Conservation (phyloP, 1,140 invertebrate genomes). For the Aphelenchoides besseyi region DNA sequence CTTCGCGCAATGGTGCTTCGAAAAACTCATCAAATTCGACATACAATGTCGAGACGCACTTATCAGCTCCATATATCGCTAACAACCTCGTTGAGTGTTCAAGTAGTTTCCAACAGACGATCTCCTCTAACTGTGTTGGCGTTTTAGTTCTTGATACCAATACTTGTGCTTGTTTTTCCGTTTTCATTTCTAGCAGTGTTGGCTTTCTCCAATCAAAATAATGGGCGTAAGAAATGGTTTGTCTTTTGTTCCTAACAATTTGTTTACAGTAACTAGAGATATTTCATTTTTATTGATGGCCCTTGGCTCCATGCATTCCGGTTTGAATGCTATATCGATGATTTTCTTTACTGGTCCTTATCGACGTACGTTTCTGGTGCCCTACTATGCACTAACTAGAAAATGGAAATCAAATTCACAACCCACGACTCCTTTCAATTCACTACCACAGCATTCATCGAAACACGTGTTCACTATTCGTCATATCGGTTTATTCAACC, state of each 20-base stretch:
- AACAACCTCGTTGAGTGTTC: conserved; percentile 7
- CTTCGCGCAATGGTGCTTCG: background rate
- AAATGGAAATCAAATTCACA: no score
- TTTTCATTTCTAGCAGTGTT: background rate
- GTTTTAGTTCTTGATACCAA: background rate
- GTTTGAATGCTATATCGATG: background rate
- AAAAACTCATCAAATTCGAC: background rate
- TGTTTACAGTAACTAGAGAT: background rate
- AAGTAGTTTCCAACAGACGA: background rate
- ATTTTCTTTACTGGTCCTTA: conserved; percentile 7
- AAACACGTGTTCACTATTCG: no score
- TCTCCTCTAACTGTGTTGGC: background rate
- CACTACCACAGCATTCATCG: no score
- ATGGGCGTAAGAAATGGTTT: background rate
- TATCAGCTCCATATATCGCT: background rate
- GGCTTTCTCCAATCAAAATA: background rate
- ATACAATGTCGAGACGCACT: background rate
- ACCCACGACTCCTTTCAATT: no score
- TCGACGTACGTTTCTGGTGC: no score
- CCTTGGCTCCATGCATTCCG: background rate
- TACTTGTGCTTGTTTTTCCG: background rate
- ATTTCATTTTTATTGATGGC: background rate
- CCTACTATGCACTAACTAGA: no score
- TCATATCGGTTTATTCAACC: no score
- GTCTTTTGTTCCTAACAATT: background rate